Base-by-base conservation (phyloP, 2,797 vertebrate species). In the Sciaenops ocellatus region DNA sequence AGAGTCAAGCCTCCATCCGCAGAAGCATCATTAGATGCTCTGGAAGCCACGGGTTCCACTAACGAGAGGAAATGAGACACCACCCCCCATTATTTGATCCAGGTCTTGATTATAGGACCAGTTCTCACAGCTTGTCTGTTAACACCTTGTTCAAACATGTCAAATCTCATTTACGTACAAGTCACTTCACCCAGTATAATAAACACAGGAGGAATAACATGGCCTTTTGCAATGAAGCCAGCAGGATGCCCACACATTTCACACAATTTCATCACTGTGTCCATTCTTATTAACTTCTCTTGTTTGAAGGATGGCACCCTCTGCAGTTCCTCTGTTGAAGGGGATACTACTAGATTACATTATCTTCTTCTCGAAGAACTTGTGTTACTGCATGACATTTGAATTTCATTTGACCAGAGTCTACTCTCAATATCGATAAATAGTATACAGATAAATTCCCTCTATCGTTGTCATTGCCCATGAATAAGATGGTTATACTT, bases 231-330 rank as follows among this genome's bases (percentile, higher is more conserved):
- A 79, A 4, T 0, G 11, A 68, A 72, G 61, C 18, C 86, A 78
- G 64, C 22, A 44, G 76, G 80, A 70, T 59, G 65, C 71, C 68
- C 13, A 3, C 82, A 68, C 66, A 76, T 94, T 93, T 91, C 92
- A 83, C 69, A 56, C 42, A 1, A 28, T 93, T 91, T 91, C 92
- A 92, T 93, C 90, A 93, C 70, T 30, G 22, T 84, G 86, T 89
- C 90, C 69, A 51, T 85, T 87, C 79, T 34, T 47, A 80, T 91
- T 85, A 87, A 51, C 26, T 63, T 44, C 13, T 57, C 52, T 64
- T 60, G 55, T 84, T 84, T 9, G n/a, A 84, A 81, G 75, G 70
- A 85, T 62, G 77, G 77, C 66, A 71, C 28, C 18, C 46, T 66
- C 59, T 16, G 11, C 51, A 67, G 48, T 69, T 85, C 22, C 48